phyloP scores from a whole-genome alignment of 2,888 invertebrate genomes.

The Idaea dimidiata region DNA sequence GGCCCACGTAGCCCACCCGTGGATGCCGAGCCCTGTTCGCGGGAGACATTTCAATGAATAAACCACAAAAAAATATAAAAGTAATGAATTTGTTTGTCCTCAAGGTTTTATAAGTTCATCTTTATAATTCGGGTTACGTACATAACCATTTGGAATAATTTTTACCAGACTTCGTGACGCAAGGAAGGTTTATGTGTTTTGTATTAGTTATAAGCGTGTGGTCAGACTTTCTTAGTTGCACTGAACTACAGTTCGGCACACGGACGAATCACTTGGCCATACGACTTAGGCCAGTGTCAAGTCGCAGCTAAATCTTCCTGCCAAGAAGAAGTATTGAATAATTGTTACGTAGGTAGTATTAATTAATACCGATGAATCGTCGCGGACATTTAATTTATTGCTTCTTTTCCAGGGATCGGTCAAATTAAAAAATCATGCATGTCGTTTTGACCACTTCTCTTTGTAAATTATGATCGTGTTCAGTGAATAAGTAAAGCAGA shows the following conservation, averaged over 20 bases:
- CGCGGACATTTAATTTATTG: conserved; percentile 9
- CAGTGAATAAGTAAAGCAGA: not conserved
- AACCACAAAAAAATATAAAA: conserved; percentile 20
- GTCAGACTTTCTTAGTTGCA: too few species aligned
- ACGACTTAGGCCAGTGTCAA: too few species aligned
- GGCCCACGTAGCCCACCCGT: conserved; percentile 27
- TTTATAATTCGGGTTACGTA: not conserved
- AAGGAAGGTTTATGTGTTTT: too few species aligned
- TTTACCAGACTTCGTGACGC: too few species aligned
- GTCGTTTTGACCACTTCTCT: conserved; percentile 1
- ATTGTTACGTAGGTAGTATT: not conserved
- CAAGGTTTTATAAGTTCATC: conserved; percentile 4
- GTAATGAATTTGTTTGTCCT: conserved; percentile 29
- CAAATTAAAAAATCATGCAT: not conserved
- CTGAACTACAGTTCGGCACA: too few species aligned
- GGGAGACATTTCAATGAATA: conserved; percentile 26
- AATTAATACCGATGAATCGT: not conserved
- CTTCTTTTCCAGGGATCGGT: conserved; percentile 16
- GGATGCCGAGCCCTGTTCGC: conserved; percentile 17
- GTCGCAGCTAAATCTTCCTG: too few species aligned
- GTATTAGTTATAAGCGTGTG: too few species aligned
- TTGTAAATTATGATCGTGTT: not conserved
- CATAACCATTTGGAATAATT: not conserved
- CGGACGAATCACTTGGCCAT: too few species aligned
- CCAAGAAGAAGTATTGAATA: not conserved